Evolutionary conservation across 2,888 invertebrate species (phyloP), one percentile per base, ranked within the genome.

Genomic region (Eupithecia vulgata): DNA sequence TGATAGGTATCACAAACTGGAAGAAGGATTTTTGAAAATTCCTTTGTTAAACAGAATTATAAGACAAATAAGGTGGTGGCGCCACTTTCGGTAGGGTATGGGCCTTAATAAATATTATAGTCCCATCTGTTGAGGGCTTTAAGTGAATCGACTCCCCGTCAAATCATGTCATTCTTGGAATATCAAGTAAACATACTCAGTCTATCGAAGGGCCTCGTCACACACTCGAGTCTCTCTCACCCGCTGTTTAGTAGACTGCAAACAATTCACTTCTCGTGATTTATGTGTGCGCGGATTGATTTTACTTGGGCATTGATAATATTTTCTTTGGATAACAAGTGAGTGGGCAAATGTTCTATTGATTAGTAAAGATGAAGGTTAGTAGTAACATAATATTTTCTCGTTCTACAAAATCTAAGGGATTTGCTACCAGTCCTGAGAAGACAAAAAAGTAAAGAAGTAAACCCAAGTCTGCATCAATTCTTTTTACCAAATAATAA

Each of bases 111-210:
- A n/a, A n/a, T n/a, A n/a, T n/a, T n/a, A n/a, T n/a, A n/a, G n/a
- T n/a, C n/a, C n/a, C n/a, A n/a, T n/a, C n/a, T n/a, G n/a, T n/a
- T n/a, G n/a, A n/a, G n/a, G n/a, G n/a, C n/a, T 13, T 8, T 13
- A 40, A 40, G 64, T 40, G 81, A 81, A 77, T 78, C 75, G 78
- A 57, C 57, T 57, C 25, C 80, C 77, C 84, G 81, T 86, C 85
- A 89, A 90, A 90, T 90, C 88, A 88, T 83, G 87, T 87, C 90
- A 86, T 84, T 83, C 86, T 71, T 71, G 87, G 89, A 89, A 90
- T 89, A 88, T 87, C 87, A 87, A 87, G 88, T 90, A 92, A 93
- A 92, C 89, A 91, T 89, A 90, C 82, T 91, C 82, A 82, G 85
- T 85, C 86, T 83, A 84, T 85, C 80, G 84, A 85, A 87, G 89